A percentile compares a stretch with the other conserved stretches of the same genome.
These are phyloP conservation scores for Montipora capricornis DNA, from an alignment of 64 coral and sea anemone genomes.

Conservation along the genomic window DNA sequence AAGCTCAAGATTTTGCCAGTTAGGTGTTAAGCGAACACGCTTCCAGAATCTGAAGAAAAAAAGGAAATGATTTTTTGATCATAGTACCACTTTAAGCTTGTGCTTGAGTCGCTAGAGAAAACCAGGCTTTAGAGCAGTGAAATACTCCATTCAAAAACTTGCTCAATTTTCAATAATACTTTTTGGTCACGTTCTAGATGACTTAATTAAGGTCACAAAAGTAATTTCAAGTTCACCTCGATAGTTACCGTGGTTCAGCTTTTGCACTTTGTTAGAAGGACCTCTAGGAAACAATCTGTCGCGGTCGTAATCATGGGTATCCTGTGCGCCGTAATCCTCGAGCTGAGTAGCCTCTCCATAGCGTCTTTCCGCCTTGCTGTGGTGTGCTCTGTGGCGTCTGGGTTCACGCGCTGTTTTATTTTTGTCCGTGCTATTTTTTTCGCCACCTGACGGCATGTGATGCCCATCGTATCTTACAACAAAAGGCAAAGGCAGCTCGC, in stretches of 20 bases:
- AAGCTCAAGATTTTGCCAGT: too few species aligned
- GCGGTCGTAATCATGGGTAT: not conserved
- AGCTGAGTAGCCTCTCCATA: not conserved
- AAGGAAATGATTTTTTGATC: too few species aligned
- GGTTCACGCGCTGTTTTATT: too few species aligned
- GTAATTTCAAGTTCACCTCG: not conserved
- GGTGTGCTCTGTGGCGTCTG: not conserved
- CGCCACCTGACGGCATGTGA: not conserved
- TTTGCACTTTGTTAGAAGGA: not conserved
- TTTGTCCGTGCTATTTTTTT: not conserved
- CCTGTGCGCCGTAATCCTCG: not conserved
- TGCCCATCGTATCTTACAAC: conserved; percentile 66
- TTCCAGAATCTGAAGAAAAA: too few species aligned
- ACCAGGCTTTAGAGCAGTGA: too few species aligned
- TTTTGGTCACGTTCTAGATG: too few species aligned
- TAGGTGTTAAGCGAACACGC: too few species aligned
- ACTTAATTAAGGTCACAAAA: too few species aligned
- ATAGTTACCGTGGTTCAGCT: not conserved
- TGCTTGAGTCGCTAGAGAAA: too few species aligned
- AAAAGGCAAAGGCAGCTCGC: conserved; percentile 28
- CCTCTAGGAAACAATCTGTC: not conserved
- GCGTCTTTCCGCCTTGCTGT: not conserved
- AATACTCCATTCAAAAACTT: too few species aligned
- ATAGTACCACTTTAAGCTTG: too few species aligned
- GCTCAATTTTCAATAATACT: too few species aligned